Conservation (phyloP, 2,113 vertebrate genomes). For the Micronycteris hirsuta region DNA sequence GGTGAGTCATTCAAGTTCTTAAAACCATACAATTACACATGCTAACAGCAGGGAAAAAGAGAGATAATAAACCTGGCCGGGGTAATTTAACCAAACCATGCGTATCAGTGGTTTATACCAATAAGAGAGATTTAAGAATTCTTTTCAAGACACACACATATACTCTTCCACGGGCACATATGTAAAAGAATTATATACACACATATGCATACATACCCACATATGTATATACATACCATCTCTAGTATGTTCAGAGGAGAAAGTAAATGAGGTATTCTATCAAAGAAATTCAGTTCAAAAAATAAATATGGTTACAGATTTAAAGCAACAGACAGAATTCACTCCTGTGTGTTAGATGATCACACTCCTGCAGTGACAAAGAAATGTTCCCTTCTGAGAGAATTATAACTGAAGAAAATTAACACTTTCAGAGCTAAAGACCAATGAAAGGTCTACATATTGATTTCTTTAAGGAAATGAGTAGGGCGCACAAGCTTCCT, state of each 20-base stretch:
- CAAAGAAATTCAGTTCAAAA: not conserved
- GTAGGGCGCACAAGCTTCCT: not conserved
- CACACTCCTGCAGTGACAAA: not conserved
- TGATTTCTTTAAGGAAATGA: not conserved
- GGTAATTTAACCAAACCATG: constrained; percentile 68
- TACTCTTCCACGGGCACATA: not conserved
- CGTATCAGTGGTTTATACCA: constrained; percentile 65
- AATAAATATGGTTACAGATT: not conserved
- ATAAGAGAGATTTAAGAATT: constrained; percentile 55
- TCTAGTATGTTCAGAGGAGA: not conserved
- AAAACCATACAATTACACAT: constrained; percentile 76
- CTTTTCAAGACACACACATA: constrained; percentile 2
- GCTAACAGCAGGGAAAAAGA: constrained; percentile 67
- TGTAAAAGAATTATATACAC: not conserved
- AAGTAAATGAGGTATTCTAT: not conserved
- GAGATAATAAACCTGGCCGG: constrained; percentile 73
- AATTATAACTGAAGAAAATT: constrained; percentile 24
- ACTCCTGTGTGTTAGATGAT: not conserved
- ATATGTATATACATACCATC: not conserved
- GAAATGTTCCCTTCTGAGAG: not conserved
- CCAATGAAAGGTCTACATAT: not conserved
- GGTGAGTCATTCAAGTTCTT: constrained; percentile 76
- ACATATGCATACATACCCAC: not conserved
- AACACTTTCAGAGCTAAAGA: not conserved
- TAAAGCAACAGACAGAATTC: not conserved